These are phyloP conservation scores for Hydropsyche tenuis DNA, from an alignment of 1,140 invertebrate species.

Conservation along the genomic window DNA sequence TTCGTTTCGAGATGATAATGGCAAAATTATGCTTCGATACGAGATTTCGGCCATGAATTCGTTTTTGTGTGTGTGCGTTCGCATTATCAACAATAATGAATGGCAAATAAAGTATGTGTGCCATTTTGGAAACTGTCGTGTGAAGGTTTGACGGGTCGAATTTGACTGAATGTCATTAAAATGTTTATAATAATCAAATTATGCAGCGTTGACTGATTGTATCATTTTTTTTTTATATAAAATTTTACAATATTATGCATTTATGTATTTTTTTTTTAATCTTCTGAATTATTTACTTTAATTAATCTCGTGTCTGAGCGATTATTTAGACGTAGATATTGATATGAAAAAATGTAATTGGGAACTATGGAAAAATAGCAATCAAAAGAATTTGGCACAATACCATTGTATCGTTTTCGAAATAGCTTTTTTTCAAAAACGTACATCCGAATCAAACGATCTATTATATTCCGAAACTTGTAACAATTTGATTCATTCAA, in stretches of 20 bases:
- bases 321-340: too few species aligned
- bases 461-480: too few species aligned
- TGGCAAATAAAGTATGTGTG: too few species aligned
- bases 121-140: too few species aligned
- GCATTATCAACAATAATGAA: too few species aligned
- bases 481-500: too few species aligned
- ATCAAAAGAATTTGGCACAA: constrained; percentile 19
- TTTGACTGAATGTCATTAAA: neutral
- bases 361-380: too few species aligned
- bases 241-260: neutral
- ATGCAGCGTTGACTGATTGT: neutral
- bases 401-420: neutral
- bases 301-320: too few species aligned
- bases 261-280: neutral
- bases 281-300: neutral
- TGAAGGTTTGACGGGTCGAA: too few species aligned
- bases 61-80: neutral
- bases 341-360: too few species aligned
- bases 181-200: neutral
- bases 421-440: neutral
- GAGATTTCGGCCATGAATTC: neutral
- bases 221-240: neutral
- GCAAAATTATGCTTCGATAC: neutral
- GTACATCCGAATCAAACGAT: neutral
- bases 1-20: constrained; percentile 5